Conservation (phyloP, 2,113 vertebrate species). For the Cacatua alba region DNA sequence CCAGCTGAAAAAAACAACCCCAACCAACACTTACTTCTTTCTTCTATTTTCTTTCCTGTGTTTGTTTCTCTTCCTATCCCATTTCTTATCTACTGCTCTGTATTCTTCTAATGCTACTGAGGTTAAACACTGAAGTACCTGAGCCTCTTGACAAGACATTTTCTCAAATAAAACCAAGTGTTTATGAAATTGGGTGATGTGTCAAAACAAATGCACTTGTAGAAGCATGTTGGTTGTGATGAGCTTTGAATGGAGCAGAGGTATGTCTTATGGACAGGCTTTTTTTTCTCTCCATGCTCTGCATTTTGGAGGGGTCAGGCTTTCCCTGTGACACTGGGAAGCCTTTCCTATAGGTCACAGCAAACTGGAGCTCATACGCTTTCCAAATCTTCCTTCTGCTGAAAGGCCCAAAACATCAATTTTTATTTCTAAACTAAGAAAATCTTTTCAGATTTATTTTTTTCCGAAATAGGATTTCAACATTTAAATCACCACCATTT, state of each 20-base stretch:
- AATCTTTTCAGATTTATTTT: neutral
- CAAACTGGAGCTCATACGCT: neutral
- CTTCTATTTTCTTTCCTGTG: neutral
- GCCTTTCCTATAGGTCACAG: neutral
- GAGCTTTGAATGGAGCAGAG: neutral
- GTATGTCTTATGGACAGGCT: neutral
- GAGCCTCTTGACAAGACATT: neutral
- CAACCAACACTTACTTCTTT: rapidly evolving
- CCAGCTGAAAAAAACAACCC: neutral
- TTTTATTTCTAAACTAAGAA: neutral
- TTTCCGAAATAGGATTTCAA: neutral
- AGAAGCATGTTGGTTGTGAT: neutral
- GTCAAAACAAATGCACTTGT: neutral
- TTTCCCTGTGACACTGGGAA: neutral
- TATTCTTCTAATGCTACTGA: neutral
- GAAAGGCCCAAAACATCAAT: neutral
- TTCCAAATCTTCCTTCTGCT: neutral
- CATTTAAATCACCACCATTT: neutral
- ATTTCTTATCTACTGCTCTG: neutral
- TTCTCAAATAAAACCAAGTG: neutral
- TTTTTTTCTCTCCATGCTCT: neutral
- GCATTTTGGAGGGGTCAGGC: neutral
- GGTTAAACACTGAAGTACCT: neutral
- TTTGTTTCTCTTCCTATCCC: neutral
- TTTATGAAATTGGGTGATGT: neutral